Evolutionary conservation across 2,888 invertebrate genomes (phyloP).

Genomic region (Endomychus coccineus): DNA sequence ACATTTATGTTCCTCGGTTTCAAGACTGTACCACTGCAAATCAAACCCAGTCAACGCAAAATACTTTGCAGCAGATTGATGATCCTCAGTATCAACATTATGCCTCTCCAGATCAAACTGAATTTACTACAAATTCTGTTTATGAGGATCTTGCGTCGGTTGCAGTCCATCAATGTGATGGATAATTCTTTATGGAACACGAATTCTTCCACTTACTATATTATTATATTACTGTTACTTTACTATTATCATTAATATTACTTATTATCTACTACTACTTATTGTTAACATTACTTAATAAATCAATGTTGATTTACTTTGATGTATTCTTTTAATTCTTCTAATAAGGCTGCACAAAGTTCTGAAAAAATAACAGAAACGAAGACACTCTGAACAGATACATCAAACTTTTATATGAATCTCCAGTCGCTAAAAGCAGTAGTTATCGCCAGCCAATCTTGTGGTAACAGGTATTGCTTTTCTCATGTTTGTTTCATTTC

Average conservation of each 20-base stretch:
- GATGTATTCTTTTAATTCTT: conserved; percentile 1
- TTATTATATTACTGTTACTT: conserved; percentile 1
- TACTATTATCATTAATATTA: conserved; percentile 1
- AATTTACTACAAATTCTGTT: neutral
- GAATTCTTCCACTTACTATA: conserved; percentile 1
- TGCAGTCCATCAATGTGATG: neutral
- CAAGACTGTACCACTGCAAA: conserved; percentile 1
- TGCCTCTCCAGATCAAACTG: conserved; percentile 1
- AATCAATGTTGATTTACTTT: too few relatives aligned
- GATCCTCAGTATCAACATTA: conserved; percentile 1
- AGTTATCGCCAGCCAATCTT: conserved; percentile 1
- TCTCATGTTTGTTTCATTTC: conserved; percentile 1
- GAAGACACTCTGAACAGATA: conserved; percentile 1
- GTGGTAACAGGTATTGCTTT: too few relatives aligned
- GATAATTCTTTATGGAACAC: conserved; percentile 1
- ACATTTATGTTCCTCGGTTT: conserved; percentile 1
- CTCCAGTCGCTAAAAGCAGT: neutral
- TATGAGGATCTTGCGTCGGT: neutral
- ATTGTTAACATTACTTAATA: neutral
- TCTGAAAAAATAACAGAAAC: conserved; percentile 1
- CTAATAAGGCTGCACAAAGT: too few relatives aligned
- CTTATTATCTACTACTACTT: too few relatives aligned
- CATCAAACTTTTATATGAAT: conserved; percentile 1
- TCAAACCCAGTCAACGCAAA: conserved; percentile 1
- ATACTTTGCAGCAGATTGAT: neutral